Conservation (phyloP, 2,113 vertebrate genomes). For the Ailurus styani region DNA sequence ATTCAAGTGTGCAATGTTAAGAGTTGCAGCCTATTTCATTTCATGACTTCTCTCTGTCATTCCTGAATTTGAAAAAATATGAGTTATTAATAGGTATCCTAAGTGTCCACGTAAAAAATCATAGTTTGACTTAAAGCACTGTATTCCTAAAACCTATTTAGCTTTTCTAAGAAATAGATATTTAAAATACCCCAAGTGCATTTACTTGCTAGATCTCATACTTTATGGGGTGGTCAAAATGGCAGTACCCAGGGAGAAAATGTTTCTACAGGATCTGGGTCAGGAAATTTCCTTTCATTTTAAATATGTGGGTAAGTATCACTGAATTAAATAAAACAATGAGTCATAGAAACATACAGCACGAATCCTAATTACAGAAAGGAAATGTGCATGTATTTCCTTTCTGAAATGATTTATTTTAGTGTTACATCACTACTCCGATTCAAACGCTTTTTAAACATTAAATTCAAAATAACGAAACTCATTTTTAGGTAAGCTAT, state of each 20-base stretch:
- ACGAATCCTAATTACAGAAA: conserved; percentile 12
- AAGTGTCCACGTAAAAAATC: not conserved
- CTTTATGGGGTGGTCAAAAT: not conserved
- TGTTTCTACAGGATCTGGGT: not conserved
- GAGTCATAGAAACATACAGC: not conserved
- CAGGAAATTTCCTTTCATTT: conserved; percentile 22
- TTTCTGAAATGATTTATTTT: not conserved
- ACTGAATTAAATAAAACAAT: conserved; percentile 33
- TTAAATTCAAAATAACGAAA: not conserved
- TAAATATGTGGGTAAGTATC: not conserved
- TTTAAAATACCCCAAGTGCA: conserved; percentile 8
- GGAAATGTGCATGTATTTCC: not conserved
- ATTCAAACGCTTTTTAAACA: not conserved
- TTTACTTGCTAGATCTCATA: not conserved
- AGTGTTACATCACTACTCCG: not conserved
- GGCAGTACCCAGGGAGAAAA: not conserved
- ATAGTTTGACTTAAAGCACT: not conserved
- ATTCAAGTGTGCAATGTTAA: not conserved
- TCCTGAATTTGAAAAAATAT: not conserved
- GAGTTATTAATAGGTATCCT: not conserved
- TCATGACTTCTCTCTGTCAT: not conserved
- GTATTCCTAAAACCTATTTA: not conserved
- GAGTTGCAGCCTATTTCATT: not conserved
- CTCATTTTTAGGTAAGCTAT: not conserved
- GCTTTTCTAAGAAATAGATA: conserved; percentile 17